Evolutionary conservation across 2,113 vertebrate genomes (phyloP).

Genomic region (Danio rerio): DNA sequence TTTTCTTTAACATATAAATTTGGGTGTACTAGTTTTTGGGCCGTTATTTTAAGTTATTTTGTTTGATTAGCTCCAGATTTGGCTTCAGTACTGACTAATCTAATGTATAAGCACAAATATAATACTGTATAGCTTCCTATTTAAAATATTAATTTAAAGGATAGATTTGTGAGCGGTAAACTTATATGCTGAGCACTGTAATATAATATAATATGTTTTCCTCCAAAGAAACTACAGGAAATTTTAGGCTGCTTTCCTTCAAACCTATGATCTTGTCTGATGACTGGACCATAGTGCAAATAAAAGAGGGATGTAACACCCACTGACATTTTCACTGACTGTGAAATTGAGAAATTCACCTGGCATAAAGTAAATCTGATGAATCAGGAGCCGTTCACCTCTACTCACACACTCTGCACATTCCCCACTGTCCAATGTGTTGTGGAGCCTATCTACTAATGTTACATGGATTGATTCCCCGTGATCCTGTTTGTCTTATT

Average conservation of each 20-base stretch:
- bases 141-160: too few species aligned
- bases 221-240: not conserved
- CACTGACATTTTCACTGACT: not conserved
- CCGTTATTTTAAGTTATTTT: too few species aligned
- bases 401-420: constrained; percentile 21
- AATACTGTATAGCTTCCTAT: too few species aligned
- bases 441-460: constrained; percentile 22
- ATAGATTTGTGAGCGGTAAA: too few species aligned
- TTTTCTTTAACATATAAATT: too few species aligned
- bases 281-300: not conserved
- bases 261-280: not conserved
- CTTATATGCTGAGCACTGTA: too few species aligned
- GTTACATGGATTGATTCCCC: constrained; percentile 30
- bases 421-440: constrained; percentile 29
- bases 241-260: not conserved
- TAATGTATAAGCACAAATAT: too few species aligned
- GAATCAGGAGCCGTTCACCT: constrained; percentile 13
- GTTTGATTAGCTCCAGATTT: too few species aligned
- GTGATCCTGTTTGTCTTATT: constrained; percentile 35
- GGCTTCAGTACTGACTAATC: too few species aligned
- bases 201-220: not conserved
- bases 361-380: not conserved
- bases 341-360: constrained; percentile 4
- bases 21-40: too few species aligned
- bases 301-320: not conserved